Evolutionary conservation across 2,113 vertebrate species (phyloP).

Genomic region (Rissa tridactyla): DNA sequence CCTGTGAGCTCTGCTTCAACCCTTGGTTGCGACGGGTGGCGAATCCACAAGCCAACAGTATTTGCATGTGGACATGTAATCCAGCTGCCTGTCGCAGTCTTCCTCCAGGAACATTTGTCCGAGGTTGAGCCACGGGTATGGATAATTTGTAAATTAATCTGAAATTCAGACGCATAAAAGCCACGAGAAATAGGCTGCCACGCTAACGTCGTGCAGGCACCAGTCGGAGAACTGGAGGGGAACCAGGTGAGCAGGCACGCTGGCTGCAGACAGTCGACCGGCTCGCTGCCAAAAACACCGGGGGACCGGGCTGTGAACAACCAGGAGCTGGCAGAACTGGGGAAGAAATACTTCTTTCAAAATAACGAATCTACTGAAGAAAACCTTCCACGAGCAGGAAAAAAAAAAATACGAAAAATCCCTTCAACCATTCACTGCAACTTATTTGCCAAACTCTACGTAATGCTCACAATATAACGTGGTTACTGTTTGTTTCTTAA

Average conservation of each 20-base stretch:
- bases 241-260: background rate
- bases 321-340: background rate
- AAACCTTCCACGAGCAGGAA: background rate
- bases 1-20: background rate
- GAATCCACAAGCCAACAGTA: background rate
- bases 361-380: background rate
- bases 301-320: background rate
- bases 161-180: fast-evolving
- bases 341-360: background rate
- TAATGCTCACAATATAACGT: fast-evolving
- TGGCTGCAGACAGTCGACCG: fast-evolving
- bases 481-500: background rate
- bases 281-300: fast-evolving
- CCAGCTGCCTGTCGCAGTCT: background rate
- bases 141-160: background rate
- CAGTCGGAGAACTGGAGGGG: background rate
- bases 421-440: background rate
- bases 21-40: fast-evolving
- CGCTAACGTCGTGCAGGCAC: fast-evolving
- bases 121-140: background rate
- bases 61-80: background rate
- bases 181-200: background rate
- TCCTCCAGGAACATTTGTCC: fast-evolving
- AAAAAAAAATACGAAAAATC: background rate
- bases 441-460: background rate